phyloP scores from a whole-genome alignment of 2,888 invertebrate genomes.

The Escarpia spicata region DNA sequence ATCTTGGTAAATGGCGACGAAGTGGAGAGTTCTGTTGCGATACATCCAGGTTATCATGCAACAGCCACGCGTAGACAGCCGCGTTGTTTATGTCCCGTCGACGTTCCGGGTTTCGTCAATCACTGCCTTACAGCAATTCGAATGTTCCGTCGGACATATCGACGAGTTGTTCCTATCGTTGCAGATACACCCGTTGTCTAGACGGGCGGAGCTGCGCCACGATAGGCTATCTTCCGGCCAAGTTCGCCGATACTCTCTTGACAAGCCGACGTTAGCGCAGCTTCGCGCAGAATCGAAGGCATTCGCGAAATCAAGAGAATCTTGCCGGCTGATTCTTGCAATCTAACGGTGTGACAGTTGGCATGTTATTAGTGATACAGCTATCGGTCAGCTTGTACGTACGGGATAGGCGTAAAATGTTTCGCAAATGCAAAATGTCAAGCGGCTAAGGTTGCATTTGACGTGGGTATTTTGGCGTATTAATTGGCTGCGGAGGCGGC shows the following conservation, averaged over 20 bases:
- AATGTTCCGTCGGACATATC: conserved; percentile 3
- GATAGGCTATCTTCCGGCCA: not conserved
- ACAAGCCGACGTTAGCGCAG: not conserved
- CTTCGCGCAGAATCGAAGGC: not conserved
- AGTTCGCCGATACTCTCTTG: not conserved
- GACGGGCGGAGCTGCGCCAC: not conserved
- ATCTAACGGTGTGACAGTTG: not conserved
- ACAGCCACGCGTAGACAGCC: not conserved
- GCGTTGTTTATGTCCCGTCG: not conserved
- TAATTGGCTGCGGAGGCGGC: not conserved
- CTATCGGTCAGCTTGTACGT: not conserved
- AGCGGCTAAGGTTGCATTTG: not conserved
- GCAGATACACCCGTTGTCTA: conserved; percentile 6
- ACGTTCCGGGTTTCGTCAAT: not conserved
- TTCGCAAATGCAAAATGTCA: not conserved
- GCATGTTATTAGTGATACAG: not conserved
- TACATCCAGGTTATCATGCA: not conserved
- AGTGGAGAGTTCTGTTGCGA: not conserved
- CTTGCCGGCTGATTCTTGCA: not conserved
- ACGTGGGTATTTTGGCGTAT: not conserved
- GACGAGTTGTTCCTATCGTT: not conserved
- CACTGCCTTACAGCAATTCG: not conserved
- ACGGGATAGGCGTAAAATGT: conserved; percentile 14
- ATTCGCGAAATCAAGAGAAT: not conserved
- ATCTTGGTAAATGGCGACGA: not conserved